These are phyloP conservation scores for Stylophora pistillata DNA, from an alignment of 64 coral and sea anemone species.

Conservation along the genomic window DNA sequence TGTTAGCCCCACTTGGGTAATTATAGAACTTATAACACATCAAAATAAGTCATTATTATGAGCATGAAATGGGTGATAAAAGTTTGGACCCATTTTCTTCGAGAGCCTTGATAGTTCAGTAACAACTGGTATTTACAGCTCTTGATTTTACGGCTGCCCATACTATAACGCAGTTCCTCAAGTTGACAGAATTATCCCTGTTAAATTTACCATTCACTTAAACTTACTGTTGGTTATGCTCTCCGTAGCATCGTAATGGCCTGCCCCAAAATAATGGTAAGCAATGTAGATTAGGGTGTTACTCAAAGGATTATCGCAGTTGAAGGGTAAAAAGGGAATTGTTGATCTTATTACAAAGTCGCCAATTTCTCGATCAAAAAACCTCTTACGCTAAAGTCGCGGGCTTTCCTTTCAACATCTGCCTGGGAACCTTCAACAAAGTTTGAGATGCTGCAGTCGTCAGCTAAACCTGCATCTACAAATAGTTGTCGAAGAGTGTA, in stretches of 20 bases:
- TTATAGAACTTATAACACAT: too few species aligned
- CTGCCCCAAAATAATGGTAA: constrained; percentile 50
- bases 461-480: constrained; percentile 12
- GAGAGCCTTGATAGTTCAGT: too few species aligned
- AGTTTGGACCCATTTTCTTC: too few species aligned
- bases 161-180: too few species aligned
- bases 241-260: constrained; percentile 34
- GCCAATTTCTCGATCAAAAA: constrained; percentile 42
- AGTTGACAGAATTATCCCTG: too few species aligned
- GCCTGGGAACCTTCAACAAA: constrained; percentile 28
- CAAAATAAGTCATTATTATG: too few species aligned
- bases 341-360: constrained; percentile 31
- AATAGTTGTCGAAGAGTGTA: constrained; percentile 43
- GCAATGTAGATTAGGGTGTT: constrained; percentile 9
- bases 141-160: too few species aligned
- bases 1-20: too few species aligned
- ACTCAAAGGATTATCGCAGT: background rate
- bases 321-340: background rate
- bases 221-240: background rate
- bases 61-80: too few species aligned
- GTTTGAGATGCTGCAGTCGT: background rate
- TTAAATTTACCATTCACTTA: too few species aligned
- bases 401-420: background rate
- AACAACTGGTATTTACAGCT: too few species aligned
- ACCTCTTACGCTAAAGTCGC: constrained; percentile 32